Evolutionary conservation across 1,140 invertebrate genomes (phyloP).

Genomic region (Tetranychus urticae): DNA sequence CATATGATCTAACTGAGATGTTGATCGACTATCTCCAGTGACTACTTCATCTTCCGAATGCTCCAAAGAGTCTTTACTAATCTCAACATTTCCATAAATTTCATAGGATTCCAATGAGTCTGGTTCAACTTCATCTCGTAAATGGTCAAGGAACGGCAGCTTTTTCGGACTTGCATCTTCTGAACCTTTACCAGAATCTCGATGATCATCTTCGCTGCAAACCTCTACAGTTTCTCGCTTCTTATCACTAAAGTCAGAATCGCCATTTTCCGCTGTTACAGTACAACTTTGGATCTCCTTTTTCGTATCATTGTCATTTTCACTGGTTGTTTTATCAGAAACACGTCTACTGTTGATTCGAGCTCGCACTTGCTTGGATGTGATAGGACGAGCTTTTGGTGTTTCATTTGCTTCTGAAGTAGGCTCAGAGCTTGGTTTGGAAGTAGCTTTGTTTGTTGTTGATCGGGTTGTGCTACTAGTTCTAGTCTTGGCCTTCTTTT

Average conservation of each 20-base stretch:
- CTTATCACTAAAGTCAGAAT: not conserved
- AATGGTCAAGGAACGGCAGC: not conserved
- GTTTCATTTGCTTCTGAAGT: no score
- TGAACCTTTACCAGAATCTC: not conserved
- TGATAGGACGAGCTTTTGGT: no score
- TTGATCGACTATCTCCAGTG: not conserved
- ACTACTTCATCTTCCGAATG: not conserved
- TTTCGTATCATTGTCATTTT: not conserved
- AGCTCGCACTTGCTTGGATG: no score
- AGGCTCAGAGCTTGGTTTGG: no score
- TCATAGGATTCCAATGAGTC: not conserved
- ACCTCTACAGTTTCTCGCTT: constrained; percentile 18
- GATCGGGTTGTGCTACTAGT: no score
- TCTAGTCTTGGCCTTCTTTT: no score
- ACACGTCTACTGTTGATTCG: no score
- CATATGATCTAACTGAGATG: not conserved
- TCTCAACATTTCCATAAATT: not conserved
- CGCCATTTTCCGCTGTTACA: not conserved
- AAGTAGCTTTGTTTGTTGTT: no score
- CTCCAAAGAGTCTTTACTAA: not conserved
- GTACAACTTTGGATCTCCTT: not conserved
- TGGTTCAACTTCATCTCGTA: not conserved
- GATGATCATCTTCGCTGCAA: not conserved
- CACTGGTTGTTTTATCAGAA: no score
- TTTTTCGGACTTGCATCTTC: not conserved